These are phyloP conservation scores for Drosophila funebris DNA, from an alignment of 1,140 invertebrate species.

Conservation along the genomic window DNA sequence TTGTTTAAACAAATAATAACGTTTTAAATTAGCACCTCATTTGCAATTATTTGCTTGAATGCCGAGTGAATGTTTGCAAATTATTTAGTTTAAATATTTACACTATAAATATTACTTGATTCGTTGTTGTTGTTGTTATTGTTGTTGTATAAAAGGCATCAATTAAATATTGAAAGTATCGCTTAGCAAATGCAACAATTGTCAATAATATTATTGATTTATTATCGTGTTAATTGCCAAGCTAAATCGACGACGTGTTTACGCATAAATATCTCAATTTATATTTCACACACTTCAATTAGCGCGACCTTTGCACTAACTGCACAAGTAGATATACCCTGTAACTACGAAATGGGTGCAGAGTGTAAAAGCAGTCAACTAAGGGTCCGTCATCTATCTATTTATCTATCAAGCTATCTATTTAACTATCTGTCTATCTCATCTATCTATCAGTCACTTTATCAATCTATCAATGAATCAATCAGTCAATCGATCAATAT, in stretches of 20 bases:
- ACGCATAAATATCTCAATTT: slow-evolving; percentile 15
- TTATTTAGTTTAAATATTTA: background rate
- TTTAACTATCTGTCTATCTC: too few relatives aligned
- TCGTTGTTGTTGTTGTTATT: too few relatives aligned
- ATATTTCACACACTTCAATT: slow-evolving; percentile 1
- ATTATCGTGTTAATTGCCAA: background rate
- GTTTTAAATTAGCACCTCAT: slow-evolving; percentile 28
- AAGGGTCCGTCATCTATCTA: too few relatives aligned
- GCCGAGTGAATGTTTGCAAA: background rate
- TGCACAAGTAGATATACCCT: background rate
- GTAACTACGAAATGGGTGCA: background rate
- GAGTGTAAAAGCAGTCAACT: too few relatives aligned
- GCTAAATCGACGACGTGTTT: slow-evolving; percentile 1
- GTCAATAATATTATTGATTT: slow-evolving; percentile 10
- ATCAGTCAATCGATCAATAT: too few relatives aligned
- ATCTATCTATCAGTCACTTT: too few relatives aligned
- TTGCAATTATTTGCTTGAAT: slow-evolving; percentile 17
- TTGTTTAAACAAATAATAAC: slow-evolving; percentile 50
- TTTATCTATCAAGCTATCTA: too few relatives aligned
- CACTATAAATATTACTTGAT: background rate
- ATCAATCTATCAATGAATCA: too few relatives aligned
- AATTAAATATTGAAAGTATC: slow-evolving; percentile 4
- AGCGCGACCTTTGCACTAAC: background rate
- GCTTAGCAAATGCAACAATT: background rate
- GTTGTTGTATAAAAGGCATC: background rate